Base-by-base conservation (phyloP, 2,888 invertebrate species). In the Julus scanicus region DNA sequence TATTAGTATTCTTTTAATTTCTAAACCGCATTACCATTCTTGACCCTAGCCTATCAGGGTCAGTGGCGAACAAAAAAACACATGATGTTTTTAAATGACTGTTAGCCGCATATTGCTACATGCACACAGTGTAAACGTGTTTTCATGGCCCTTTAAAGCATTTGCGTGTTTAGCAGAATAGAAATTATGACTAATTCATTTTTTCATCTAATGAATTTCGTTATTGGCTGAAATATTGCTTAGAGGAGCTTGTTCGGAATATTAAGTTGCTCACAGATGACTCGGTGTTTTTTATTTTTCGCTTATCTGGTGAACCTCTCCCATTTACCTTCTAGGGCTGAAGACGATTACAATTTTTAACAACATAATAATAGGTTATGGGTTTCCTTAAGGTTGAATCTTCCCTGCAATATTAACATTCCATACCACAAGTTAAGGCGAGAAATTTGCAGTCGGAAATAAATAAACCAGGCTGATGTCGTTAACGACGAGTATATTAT, bases 351-450 rank as follows among this genome's bases (percentile, higher is more conserved):
- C 80, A 80, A 37, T 80, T 37, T 80, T 80, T 80, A 80, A 80
- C 80, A 80, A 80, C 80, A 80, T 80, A 80, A 80, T 80, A 80
- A 80, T 80, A 80, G 80, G 80, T 80, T 80, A 80, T 80, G 80
- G 29, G 80, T 80, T 80, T 80, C 80, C 80, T 80, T 80, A 80
- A 80, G 80, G 80, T 80, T 80, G 37, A 80, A 80, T 80, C 80
- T 80, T 80, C 80, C 80, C 37, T 80, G 80, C 80, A 80, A 80
- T 80, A 80, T 80, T 80, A 80, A 80, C 80, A 80, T 80, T 80
- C 80, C 37, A 37, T 37, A 29, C 80, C 37, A 80, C 80, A 37
- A 80, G 80, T 80, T 20, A 80, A 80, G 80, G 80, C 37, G 80
- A 80, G 80, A 80, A 80, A 80, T 9, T 80, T 8, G 80, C 80